Evolutionary conservation across 2,888 invertebrate genomes (phyloP), one percentile per base, ranked within the genome.

Genomic region (Uloborus plumipes): DNA sequence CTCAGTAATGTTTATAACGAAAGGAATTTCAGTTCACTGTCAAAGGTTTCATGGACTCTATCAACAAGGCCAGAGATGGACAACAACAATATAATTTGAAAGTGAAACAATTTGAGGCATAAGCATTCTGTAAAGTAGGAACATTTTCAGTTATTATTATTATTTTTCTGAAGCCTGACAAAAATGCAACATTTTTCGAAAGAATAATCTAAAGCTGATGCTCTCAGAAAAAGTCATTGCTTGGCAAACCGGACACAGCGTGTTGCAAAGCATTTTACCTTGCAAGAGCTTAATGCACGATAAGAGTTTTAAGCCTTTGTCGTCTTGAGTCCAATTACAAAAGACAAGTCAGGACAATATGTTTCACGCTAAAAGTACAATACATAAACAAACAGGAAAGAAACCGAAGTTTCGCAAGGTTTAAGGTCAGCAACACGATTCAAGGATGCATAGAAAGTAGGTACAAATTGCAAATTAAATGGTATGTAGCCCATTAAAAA

Each of bases 371-470:
- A 14, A 55, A 11, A 20, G 51, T 26, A 26, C 51, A 51, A 66
- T 55, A 55, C 15, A 20, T 20, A 16, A 55, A 20, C 55, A 55
- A 55, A 55, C 55, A 55, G 55, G 18, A 39, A 39, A 39, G 39
- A 39, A 39, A 9, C 39, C 11, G 11, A 39, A 39, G 39, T 39
- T 39, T 39, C 39, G 39, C 39, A 47, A 50, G 51, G 66, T 66
- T 51, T 66, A 66, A 66, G 66, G 66, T 26, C 66, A 51, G 51
- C 51, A 51, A 50, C 7, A 15, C 13, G n/a, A 22, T 15, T 65
- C 65, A 65, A 65, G 65, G 65, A 49, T 65, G 49, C 65, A 65
- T 50, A 26, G 14, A 65, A 50, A n/a, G 55, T 20, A 11, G 20
- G 20, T 20, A 18, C n/a, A 55, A 20, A 18, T 20, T n/a, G 55